A percentile compares a stretch with the other conserved stretches of the same genome.
These are phyloP conservation scores for Biston betularia DNA, from an alignment of 2,888 invertebrate species.

Conservation along the genomic window DNA sequence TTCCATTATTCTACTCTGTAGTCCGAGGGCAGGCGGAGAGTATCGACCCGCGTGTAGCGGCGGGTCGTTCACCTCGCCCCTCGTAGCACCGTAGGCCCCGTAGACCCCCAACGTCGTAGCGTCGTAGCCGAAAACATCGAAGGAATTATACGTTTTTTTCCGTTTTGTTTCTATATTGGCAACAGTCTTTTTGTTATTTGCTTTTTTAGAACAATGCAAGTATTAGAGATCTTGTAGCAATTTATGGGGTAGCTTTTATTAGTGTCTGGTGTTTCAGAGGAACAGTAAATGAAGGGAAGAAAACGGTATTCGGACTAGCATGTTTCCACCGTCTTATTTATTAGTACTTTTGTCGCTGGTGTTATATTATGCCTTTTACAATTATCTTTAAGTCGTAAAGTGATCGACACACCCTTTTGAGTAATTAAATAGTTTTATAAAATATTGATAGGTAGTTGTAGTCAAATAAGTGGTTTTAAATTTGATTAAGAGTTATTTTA, in stretches of 20 bases:
- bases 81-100: slow-evolving; percentile 49
- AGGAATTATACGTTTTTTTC: slow-evolving; percentile 55
- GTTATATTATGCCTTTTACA: background rate
- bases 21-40: slow-evolving; percentile 52
- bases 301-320: background rate
- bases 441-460: no score
- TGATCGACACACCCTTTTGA: no score
- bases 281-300: slow-evolving; percentile 16
- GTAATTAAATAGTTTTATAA: no score
- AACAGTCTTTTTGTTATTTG: slow-evolving; percentile 54
- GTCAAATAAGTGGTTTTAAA: no score
- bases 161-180: slow-evolving; percentile 60
- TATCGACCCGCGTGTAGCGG: slow-evolving; percentile 77
- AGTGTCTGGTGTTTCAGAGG: slow-evolving; percentile 32
- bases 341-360: no score
- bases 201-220: slow-evolving; percentile 54
- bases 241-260: slow-evolving; percentile 42
- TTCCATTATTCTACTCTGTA: background rate
- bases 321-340: background rate
- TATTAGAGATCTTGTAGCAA: slow-evolving; percentile 49
- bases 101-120: slow-evolving; percentile 51
- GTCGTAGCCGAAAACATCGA: slow-evolving; percentile 45
- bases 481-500: no score
- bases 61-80: slow-evolving; percentile 77
- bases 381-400: no score